Conservation (phyloP, 2,113 vertebrate genomes). For the Oryzias woworae region DNA sequence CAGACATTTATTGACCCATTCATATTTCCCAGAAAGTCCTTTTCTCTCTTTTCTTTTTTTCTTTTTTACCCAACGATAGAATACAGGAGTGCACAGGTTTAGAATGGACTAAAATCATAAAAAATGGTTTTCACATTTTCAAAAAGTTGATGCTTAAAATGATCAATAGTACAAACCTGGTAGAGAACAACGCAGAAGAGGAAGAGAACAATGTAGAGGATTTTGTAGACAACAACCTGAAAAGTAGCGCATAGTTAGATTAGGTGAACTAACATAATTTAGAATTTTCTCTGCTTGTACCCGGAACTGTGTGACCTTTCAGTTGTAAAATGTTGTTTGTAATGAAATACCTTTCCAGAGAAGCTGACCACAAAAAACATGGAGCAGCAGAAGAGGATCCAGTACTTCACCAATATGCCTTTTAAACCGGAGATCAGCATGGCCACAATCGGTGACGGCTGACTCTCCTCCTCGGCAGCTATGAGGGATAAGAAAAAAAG, state of each 20-base stretch:
- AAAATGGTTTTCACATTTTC: neutral
- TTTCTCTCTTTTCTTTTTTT: neutral
- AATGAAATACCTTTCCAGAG: constrained; percentile 64
- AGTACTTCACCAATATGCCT: constrained; percentile 74
- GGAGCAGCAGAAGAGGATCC: constrained; percentile 79
- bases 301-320: neutral
- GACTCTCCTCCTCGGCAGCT: constrained; percentile 67
- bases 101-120: neutral
- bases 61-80: neutral
- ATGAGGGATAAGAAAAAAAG: neutral
- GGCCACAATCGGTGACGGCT: constrained; percentile 52
- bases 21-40: constrained; percentile 3
- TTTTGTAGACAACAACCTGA: constrained; percentile 74
- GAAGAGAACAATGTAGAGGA: constrained; percentile 76
- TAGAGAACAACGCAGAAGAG: constrained; percentile 74
- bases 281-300: neutral
- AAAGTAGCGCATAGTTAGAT: too few species aligned
- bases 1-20: constrained; percentile 6
- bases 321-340: neutral
- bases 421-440: constrained; percentile 71
- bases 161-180: constrained; percentile 57
- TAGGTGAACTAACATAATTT: too few species aligned
- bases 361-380: constrained; percentile 81
- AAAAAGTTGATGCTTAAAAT: neutral
- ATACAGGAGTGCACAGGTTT: neutral